Evolutionary conservation across 2,888 invertebrate genomes (phyloP), one percentile per base, ranked within the genome.

Genomic region (Heterodera filipjevi): DNA sequence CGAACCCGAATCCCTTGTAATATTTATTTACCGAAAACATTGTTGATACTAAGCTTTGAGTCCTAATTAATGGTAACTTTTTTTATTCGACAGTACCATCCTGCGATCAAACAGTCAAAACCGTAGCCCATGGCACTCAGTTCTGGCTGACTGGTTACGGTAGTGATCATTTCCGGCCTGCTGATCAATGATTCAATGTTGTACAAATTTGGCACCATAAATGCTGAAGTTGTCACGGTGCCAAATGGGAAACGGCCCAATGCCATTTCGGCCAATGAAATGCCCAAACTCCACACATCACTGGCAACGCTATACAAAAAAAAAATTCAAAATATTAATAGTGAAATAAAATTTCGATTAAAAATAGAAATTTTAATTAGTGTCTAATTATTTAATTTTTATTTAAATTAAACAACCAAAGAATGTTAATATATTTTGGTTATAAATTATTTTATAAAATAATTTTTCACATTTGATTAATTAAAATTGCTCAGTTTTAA

Each of bases 231-330:
- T 35, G 39, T n/a, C 22, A 6, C 19, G 19, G 73, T 46, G 8
- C 30, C 39, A 44, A 80, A 68, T 22, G 83, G 82, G 35, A 82
- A 82, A 8, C 39, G 76, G 14, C 85, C 85, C 14, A 82, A 33
- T 3, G 81, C 79, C 82, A 85, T 81, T 66, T 85, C 85, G 46
- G 77, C 77, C 27, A 85, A 64, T 14, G 84, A 78, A 66, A 85
- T 14, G 1, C 85, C 85, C 30, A 83, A 74, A 76, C 85, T 85
- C 85, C 85, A 85, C 2, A 85, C 80, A 66, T 85, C 85, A 32
- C 75, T 75, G 44, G 75, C 30, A 80, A 83, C 27, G 68, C 74
- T 27, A 39, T 39, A 39, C 10, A 39, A 59, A 59, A 27, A n/a
- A n/a, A 59, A 59, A n/a, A 59, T 59, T 22, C 8, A n/a, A 59